Evolutionary conservation across 2,797 vertebrate species (phyloP).

Genomic region (Lepus oiostolus): DNA sequence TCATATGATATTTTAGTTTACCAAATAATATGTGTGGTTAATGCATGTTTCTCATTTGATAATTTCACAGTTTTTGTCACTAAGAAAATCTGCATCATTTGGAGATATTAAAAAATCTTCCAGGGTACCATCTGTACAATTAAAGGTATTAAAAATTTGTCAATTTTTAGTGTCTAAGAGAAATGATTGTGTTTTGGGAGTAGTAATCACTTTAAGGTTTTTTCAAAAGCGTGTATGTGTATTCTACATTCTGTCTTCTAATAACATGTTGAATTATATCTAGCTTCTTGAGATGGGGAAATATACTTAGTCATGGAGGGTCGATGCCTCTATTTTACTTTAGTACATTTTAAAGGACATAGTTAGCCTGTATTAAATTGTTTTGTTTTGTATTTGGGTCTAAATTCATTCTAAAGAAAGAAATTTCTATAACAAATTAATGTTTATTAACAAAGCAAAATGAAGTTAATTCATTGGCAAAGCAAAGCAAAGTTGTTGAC

Average conservation of each 20-base stretch:
- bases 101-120: conserved; percentile 31
- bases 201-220: neutral
- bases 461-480: conserved; percentile 11
- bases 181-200: conserved; percentile 51
- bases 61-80: conserved; percentile 67
- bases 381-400: neutral
- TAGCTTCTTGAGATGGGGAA: neutral
- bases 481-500: conserved; percentile 2
- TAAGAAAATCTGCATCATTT: conserved; percentile 72
- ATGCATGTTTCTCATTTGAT: conserved; percentile 58
- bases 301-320: neutral
- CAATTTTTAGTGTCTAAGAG: conserved; percentile 28
- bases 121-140: neutral
- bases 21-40: neutral
- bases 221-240: neutral
- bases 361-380: conserved; percentile 9
- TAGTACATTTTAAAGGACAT: neutral
- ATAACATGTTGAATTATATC: neutral
- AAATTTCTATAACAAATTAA: conserved; percentile 7
- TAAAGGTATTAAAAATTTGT: conserved; percentile 71
- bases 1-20: conserved; percentile 46
- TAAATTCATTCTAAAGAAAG: conserved; percentile 41
- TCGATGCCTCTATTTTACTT: neutral
- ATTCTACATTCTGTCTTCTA: neutral
- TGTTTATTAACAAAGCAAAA: conserved; percentile 53